Evolutionary conservation across 1,140 invertebrate species (phyloP).

Genomic region (Drosophila bipectinata): DNA sequence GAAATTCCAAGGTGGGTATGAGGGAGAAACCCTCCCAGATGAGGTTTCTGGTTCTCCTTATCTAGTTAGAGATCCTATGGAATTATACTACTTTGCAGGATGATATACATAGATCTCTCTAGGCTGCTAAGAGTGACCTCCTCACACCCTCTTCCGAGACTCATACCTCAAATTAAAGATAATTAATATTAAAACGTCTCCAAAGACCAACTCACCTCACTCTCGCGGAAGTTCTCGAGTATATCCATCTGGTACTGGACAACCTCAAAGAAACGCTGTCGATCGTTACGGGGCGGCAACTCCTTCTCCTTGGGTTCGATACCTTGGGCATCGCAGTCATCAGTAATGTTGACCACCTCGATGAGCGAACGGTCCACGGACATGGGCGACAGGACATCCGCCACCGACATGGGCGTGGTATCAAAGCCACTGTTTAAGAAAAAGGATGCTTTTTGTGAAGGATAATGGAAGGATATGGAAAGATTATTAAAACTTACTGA

Average conservation of each 20-base stretch:
- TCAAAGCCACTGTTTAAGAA: conserved; percentile 28
- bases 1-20: conserved; percentile 4
- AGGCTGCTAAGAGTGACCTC: too few relatives aligned
- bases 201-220: conserved; percentile 86
- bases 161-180: too few relatives aligned
- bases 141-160: too few relatives aligned
- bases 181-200: too few relatives aligned
- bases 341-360: conserved; percentile 21
- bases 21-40: not conserved
- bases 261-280: conserved; percentile 86
- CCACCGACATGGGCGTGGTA: conserved; percentile 82
- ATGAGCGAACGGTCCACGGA: conserved; percentile 72
- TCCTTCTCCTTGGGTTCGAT: conserved; percentile 25
- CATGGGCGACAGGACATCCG: conserved; percentile 81
- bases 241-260: conserved; percentile 91
- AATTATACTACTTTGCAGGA: too few relatives aligned
- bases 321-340: conserved; percentile 36
- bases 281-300: conserved; percentile 69
- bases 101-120: too few relatives aligned
- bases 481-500: conserved; percentile 1
- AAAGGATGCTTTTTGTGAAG: not conserved
- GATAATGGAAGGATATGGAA: not conserved
- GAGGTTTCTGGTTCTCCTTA: too few relatives aligned
- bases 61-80: too few relatives aligned
- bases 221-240: conserved; percentile 88